phyloP scores from a whole-genome alignment of 2,797 vertebrate species.

The Xenopus petersii region DNA sequence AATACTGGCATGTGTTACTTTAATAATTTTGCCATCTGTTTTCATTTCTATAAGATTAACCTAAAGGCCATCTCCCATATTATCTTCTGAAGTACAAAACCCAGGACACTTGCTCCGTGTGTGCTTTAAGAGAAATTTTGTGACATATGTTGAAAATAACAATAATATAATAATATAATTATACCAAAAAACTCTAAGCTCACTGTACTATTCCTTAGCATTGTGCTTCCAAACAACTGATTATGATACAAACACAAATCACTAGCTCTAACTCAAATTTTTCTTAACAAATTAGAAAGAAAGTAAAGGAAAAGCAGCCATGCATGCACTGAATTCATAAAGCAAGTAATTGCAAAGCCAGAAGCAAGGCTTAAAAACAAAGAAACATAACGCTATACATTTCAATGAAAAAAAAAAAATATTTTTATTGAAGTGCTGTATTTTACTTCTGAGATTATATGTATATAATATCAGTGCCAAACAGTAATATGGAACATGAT shows the following conservation, averaged over 20 bases:
- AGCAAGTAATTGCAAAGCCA: not conserved
- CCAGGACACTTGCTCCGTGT: constrained; percentile 43
- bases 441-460: too few species aligned
- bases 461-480: too few species aligned
- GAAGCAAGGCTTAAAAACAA: not conserved
- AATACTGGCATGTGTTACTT: constrained; percentile 34
- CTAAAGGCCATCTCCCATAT: constrained; percentile 47
- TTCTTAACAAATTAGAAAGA: constrained; percentile 12
- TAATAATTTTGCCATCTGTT: constrained; percentile 37
- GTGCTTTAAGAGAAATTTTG: constrained; percentile 27
- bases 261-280: constrained; percentile 8
- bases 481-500: too few species aligned
- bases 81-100: constrained; percentile 46
- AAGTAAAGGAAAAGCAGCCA: not conserved
- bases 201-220: constrained; percentile 17
- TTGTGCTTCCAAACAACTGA: not conserved
- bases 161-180: constrained; percentile 18
- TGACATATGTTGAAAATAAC: constrained; percentile 36
- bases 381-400: not conserved
- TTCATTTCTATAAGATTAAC: constrained; percentile 46
- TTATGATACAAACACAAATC: constrained; percentile 20
- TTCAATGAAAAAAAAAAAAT: too few species aligned
- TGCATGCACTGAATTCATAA: not conserved
- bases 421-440: too few species aligned
- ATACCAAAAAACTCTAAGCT: constrained; percentile 2